Conservation (phyloP, 2,113 vertebrate species). For the Leucopternis melanops region DNA sequence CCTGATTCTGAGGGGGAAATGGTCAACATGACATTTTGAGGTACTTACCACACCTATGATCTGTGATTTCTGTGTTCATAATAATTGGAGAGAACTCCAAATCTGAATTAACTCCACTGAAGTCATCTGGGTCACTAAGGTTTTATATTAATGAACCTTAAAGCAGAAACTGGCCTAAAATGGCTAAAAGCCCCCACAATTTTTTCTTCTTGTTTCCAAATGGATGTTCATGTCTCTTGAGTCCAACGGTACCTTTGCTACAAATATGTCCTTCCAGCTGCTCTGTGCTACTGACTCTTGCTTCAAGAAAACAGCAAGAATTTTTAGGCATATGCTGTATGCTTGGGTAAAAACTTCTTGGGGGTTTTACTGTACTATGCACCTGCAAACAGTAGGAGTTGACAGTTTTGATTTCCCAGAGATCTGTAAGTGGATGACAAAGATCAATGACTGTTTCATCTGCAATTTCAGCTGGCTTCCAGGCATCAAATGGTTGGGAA, state of each 20-base stretch:
- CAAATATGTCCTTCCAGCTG: not conserved
- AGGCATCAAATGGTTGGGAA: not conserved
- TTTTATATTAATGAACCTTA: not conserved
- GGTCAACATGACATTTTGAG: not conserved
- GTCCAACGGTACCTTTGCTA: not conserved
- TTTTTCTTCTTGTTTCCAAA: not conserved
- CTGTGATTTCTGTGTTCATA: not conserved
- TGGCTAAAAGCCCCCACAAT: accelerated
- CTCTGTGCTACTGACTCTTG: not conserved
- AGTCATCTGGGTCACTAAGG: not conserved
- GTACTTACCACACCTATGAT: not conserved
- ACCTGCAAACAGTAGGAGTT: not conserved
- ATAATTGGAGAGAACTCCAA: not conserved
- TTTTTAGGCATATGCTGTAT: not conserved
- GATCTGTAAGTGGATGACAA: not conserved
- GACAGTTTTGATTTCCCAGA: not conserved
- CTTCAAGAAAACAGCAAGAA: not conserved
- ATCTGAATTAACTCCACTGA: not conserved
- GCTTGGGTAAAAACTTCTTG: not conserved
- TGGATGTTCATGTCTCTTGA: not conserved
- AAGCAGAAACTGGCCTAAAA: not conserved
- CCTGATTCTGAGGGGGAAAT: not conserved
- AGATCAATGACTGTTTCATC: not conserved
- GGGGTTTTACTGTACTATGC: not conserved
- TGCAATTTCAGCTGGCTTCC: not conserved